These are phyloP conservation scores for Dysdera silvatica DNA, from an alignment of 1,140 invertebrate species.

Conservation along the genomic window DNA sequence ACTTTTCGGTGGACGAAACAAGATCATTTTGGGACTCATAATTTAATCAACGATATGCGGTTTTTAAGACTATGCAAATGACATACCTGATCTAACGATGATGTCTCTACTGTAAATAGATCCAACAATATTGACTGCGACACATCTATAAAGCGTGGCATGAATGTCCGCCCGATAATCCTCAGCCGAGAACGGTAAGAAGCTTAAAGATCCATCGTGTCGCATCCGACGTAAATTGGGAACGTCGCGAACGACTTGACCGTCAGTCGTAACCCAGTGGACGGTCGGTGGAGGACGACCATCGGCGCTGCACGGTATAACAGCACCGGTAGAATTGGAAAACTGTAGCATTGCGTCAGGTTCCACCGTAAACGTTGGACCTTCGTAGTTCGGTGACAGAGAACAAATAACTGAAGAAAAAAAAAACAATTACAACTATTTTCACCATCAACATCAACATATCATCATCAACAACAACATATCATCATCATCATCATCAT, in stretches of 20 bases:
- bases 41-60: no score
- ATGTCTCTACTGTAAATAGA: slow-evolving; percentile 83
- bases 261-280: slow-evolving; percentile 59
- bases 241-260: slow-evolving; percentile 50
- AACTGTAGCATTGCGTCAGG: slow-evolving; percentile 83
- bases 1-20: no score
- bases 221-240: slow-evolving; percentile 60
- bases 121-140: slow-evolving; percentile 78
- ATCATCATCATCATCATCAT: no score
- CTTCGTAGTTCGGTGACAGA: no score
- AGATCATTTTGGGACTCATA: no score
- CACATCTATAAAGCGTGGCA: slow-evolving; percentile 60
- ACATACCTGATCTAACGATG: slow-evolving; percentile 86
- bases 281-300: slow-evolving; percentile 83
- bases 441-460: no score
- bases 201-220: slow-evolving; percentile 42
- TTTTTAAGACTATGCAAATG: no score
- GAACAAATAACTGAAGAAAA: no score
- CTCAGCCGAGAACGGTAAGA: slow-evolving; percentile 38
- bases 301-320: slow-evolving; percentile 81
- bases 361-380: slow-evolving; percentile 83
- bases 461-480: no score
- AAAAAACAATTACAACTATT: no score
- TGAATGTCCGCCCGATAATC: slow-evolving; percentile 51
- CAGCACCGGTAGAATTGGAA: slow-evolving; percentile 83